Evolutionary conservation across 2,113 vertebrate species (phyloP).

Genomic region (Protobothrops flavoviridis): DNA sequence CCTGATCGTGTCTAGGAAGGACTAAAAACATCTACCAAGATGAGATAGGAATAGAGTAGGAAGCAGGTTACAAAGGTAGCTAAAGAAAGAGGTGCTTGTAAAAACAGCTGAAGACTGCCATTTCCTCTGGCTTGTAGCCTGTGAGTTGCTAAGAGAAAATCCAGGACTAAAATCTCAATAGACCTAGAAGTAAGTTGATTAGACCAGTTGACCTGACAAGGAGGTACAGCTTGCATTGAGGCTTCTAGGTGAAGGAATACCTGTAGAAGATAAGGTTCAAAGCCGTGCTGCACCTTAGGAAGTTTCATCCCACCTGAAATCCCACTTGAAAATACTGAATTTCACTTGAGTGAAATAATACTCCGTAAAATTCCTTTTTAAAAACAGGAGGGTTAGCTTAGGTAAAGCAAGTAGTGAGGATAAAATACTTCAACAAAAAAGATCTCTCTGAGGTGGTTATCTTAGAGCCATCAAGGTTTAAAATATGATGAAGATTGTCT

Average conservation of each 20-base stretch:
- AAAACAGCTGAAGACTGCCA: background rate
- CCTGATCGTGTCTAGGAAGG: background rate
- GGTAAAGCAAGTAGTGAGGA: background rate
- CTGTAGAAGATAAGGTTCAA: background rate
- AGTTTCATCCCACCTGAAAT: background rate
- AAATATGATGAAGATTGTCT: background rate
- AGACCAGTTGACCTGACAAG: background rate
- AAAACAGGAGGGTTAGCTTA: background rate
- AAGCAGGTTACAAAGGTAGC: background rate
- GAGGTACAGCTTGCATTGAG: background rate
- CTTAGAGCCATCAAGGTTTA: background rate
- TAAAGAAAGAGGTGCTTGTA: background rate
- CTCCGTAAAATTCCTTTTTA: background rate
- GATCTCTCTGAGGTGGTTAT: background rate
- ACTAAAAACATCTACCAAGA: background rate
- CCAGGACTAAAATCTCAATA: background rate
- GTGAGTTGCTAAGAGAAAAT: background rate
- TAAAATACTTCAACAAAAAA: background rate
- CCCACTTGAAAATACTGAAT: background rate
- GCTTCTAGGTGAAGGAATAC: background rate
- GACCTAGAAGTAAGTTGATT: background rate
- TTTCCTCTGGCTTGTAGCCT: no score
- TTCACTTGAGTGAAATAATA: background rate
- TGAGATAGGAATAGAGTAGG: background rate
- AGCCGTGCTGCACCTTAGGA: background rate